Evolutionary conservation across 2,113 vertebrate species (phyloP).

Genomic region (Octodon degus): DNA sequence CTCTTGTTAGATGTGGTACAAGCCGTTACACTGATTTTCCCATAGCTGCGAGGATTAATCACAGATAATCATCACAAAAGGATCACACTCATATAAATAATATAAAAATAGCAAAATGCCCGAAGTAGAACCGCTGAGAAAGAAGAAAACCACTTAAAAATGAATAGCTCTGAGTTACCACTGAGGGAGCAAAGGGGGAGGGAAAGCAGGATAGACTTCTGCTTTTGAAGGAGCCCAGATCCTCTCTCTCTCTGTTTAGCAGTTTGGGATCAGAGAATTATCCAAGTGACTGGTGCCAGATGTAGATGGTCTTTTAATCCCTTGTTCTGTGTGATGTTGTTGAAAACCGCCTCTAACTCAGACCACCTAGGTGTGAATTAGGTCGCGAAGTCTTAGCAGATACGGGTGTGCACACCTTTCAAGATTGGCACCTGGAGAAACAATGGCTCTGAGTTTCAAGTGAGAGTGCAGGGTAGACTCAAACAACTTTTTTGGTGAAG

Average conservation of each 20-base stretch:
- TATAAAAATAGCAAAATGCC: constrained; percentile 81
- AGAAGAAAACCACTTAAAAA: constrained; percentile 33
- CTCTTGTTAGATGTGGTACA: constrained; percentile 83
- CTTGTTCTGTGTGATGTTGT: not conserved
- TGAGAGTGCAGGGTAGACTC: not conserved
- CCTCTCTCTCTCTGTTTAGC: accelerated
- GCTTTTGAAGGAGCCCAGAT: not conserved
- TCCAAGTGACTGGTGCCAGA: not conserved
- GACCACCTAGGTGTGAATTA: not conserved
- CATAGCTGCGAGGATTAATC: constrained; percentile 81
- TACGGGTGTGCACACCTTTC: not conserved
- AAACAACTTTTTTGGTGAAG: not conserved
- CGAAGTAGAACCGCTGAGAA: constrained; percentile 56
- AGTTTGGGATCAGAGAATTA: not conserved
- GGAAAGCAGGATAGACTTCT: not conserved
- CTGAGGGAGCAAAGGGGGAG: not conserved
- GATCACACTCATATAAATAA: constrained; percentile 78
- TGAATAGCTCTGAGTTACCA: constrained; percentile 56
- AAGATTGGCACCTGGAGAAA: not conserved
- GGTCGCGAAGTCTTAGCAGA: not conserved
- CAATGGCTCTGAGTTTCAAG: not conserved
- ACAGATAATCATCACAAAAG: constrained; percentile 84
- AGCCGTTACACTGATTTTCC: constrained; percentile 76
- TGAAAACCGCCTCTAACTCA: not conserved
- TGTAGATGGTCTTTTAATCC: not conserved